phyloP scores from a whole-genome alignment of 2,888 invertebrate species.

The Elysia crispata region DNA sequence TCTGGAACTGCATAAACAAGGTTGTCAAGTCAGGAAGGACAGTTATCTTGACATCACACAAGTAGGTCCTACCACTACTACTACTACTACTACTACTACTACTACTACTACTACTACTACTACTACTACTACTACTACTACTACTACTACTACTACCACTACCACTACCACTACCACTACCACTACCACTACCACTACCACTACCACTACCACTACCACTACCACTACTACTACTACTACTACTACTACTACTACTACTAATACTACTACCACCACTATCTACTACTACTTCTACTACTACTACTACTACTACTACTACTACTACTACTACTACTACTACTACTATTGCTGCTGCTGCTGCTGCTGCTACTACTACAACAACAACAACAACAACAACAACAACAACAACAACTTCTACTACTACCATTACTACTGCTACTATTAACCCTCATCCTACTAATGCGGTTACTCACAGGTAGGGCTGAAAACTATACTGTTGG shows the following conservation, averaged over 20 bases:
- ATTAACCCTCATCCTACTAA: not conserved
- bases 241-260: too few relatives aligned
- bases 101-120: constrained; percentile 27
- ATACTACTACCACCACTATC: too few relatives aligned
- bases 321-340: constrained; percentile 1
- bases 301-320: constrained; percentile 11
- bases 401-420: too few relatives aligned
- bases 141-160: constrained; percentile 21
- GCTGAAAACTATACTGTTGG: too few relatives aligned
- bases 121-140: constrained; percentile 27
- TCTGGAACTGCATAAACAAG: constrained; percentile 81
- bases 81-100: constrained; percentile 31
- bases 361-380: not conserved
- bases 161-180: constrained; percentile 18
- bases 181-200: constrained; percentile 10
- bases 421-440: constrained; percentile 3
- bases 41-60: constrained; percentile 86
- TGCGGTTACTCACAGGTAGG: too few relatives aligned
- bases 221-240: not conserved
- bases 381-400: not conserved
- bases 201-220: not conserved
- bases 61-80: constrained; percentile 55
- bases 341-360: not conserved
- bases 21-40: constrained; percentile 84
- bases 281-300: too few relatives aligned